Base-by-base conservation (phyloP, 1,140 invertebrate genomes). In the Paracyclopina nana region DNA sequence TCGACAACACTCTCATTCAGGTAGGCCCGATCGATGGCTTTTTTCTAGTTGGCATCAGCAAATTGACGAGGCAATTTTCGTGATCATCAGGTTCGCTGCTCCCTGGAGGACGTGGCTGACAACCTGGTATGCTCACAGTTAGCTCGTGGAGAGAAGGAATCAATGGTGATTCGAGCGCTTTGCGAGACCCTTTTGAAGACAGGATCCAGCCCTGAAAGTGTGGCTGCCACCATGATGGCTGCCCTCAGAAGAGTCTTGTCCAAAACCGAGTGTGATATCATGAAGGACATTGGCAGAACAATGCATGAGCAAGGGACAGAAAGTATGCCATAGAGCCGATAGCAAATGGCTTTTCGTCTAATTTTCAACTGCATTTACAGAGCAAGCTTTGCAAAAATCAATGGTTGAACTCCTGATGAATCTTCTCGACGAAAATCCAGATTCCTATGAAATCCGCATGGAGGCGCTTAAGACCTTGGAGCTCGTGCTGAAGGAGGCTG, bases 81-180 rank as follows among this genome's bases (percentile, higher is more conserved):
- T n/a, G n/a, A n/a, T n/a, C n/a, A n/a, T n/a, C 46, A 52, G 14
- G 50, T 52, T 27, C 50, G 50, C 24, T 52, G 50, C 22, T 46
- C 38, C 18, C 41, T 52, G 18, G 50, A 52, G 25, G 50, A 52
- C 28, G 50, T 52, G 18, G 50, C 50, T 3, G 50, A 52, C 18
- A 52, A 52, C 28, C 16, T 28, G 4, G 27, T 52, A 4, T 24
- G 38, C 22, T 46, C 34, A 11, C 12, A 28, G 38, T n/a, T 14
- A 6, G 38, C 38, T 6, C 38, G 50, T 22, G 50, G 50, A 12
- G 50, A 52, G 43, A 42, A 43, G 34, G 50, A 52, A 5, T 9
- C n/a, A 6, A 38, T 26, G 16, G 43, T 52, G 16, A 22, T 27
- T 20, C 40, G 34, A 24, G 22, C 34, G 12, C 14, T 52, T 12